Percentiles rank a stretch among this genome's conserved stretches.
Conservation (phyloP, 2,888 invertebrate species). For the Conomelus anceps region DNA sequence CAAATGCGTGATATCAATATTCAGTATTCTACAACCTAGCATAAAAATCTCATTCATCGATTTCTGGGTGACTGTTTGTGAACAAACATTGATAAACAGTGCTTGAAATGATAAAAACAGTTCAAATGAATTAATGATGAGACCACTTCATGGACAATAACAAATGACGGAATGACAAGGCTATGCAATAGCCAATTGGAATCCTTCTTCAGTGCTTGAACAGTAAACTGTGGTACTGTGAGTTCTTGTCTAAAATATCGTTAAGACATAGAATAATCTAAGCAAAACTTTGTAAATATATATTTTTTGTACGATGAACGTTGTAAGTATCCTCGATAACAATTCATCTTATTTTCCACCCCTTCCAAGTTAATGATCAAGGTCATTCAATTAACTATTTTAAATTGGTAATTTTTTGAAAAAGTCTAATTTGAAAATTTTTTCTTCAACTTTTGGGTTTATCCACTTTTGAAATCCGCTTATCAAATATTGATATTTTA, state of each 20-base stretch:
- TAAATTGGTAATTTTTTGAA: too few species aligned
- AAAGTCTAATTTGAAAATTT: too few species aligned
- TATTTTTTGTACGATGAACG: background rate
- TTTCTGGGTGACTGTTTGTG: background rate
- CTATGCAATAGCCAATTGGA: background rate
- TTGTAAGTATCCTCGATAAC: background rate
- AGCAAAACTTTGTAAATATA: background rate
- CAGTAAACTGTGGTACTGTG: background rate
- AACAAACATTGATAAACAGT: background rate
- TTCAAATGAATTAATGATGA: too few species aligned
- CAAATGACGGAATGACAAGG: background rate
- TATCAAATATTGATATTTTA: too few species aligned
- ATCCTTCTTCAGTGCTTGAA: background rate
- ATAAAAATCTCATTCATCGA: too few species aligned
- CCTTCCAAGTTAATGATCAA: too few species aligned
- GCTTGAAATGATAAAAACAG: background rate
- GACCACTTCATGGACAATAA: background rate
- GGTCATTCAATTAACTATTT: too few species aligned
- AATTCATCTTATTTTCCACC: background rate
- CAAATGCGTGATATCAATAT: constrained; percentile 29
- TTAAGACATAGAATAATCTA: background rate
- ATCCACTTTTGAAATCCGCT: too few species aligned
- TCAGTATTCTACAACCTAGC: background rate
- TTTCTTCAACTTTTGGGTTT: too few species aligned
- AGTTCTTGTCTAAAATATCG: background rate